Percentiles rank a stretch among this genome's conserved stretches.
phyloP scores from a whole-genome alignment of 2,888 invertebrate species.

The Dione vanillae region DNA sequence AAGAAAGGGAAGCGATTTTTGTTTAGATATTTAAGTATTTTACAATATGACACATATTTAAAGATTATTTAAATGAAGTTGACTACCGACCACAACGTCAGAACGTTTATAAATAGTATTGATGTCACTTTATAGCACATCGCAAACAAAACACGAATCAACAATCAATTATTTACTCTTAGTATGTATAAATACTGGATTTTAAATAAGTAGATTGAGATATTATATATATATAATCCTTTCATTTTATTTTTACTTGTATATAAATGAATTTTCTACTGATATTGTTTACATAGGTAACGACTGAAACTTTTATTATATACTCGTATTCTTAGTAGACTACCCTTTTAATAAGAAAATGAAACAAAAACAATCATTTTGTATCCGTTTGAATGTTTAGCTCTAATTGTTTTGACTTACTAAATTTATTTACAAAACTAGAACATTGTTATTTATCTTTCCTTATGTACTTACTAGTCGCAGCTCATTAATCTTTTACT shows the following conservation, averaged over 20 bases:
- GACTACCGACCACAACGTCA: conserved; percentile 39
- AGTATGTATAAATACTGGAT: neutral
- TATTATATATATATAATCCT: too few relatives aligned
- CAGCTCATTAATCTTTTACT: neutral
- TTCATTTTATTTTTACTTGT: neutral
- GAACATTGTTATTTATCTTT: neutral
- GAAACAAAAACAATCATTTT: neutral
- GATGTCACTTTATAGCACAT: conserved; percentile 63
- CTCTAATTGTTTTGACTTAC: neutral
- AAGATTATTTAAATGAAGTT: conserved; percentile 25
- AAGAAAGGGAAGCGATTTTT: neutral
- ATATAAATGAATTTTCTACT: too few relatives aligned
- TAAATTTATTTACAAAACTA: neutral
- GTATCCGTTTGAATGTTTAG: neutral
- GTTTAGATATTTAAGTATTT: neutral
- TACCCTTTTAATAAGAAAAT: neutral
- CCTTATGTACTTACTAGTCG: neutral
- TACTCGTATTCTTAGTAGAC: too few relatives aligned
- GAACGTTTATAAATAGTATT: conserved; percentile 72
- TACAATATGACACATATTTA: conserved; percentile 5
- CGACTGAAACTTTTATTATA: neutral
- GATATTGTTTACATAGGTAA: too few relatives aligned
- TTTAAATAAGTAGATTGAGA: neutral
- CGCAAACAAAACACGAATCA: conserved; percentile 45
- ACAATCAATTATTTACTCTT: conserved; percentile 38